Conservation (phyloP, 2,113 vertebrate species). For the Apodemus sylvaticus region DNA sequence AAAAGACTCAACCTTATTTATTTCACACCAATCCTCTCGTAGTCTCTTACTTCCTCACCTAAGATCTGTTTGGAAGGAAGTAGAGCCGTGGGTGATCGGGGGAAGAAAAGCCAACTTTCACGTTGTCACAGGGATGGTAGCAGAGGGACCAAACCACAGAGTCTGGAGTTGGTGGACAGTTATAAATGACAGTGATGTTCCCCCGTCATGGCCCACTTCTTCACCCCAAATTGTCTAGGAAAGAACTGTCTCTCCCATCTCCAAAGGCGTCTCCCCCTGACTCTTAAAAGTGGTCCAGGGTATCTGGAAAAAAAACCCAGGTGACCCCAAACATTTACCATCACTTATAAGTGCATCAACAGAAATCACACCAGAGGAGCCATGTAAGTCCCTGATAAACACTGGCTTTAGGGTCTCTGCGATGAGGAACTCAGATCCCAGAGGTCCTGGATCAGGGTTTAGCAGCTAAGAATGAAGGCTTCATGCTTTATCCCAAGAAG, state of each 20-base stretch:
- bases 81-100: neutral
- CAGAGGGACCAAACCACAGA: neutral
- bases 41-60: slow-evolving; percentile 16
- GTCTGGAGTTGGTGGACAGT: neutral
- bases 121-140: neutral
- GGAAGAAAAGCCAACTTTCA: slow-evolving; percentile 18
- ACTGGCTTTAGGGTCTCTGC: neutral
- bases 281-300: neutral
- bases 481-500: neutral
- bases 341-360: too few relatives aligned
- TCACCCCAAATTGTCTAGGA: neutral
- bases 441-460: fast-evolving
- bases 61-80: slow-evolving; percentile 6
- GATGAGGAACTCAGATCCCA: neutral
- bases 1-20: neutral
- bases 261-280: neutral
- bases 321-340: neutral
- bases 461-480: neutral
- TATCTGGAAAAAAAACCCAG: slow-evolving; percentile 12
- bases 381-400: neutral
- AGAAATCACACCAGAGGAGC: neutral
- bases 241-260: slow-evolving; percentile 14
- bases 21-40: neutral
- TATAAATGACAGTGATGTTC: neutral
- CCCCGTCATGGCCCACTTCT: neutral